phyloP scores from a whole-genome alignment of 2,888 invertebrate species.

The Oeneis ivallda region DNA sequence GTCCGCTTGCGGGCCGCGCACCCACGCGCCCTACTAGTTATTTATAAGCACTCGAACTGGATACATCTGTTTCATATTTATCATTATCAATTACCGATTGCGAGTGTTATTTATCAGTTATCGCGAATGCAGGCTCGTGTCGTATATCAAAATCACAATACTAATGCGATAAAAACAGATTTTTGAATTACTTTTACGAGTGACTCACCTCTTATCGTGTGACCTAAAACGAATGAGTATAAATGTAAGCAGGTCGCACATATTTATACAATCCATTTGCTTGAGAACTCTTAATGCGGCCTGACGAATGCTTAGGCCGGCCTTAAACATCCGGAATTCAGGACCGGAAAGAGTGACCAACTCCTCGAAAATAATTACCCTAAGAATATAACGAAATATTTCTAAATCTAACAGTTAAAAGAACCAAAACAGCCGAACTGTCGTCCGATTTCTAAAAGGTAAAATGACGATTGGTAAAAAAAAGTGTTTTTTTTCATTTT shows the following conservation, averaged over 20 bases:
- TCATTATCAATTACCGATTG: not conserved
- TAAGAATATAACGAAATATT: no score
- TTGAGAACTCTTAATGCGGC: not conserved
- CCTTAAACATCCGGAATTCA: no score
- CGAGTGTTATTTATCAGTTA: not conserved
- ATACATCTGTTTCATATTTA: not conserved
- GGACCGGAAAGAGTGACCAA: no score
- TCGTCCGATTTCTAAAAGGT: no score
- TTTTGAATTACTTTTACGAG: not conserved
- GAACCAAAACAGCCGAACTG: no score
- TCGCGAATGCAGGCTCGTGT: not conserved
- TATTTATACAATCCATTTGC: constrained; percentile 1
- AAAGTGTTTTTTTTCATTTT: no score
- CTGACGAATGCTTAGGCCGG: not conserved
- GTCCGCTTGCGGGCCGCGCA: no score
- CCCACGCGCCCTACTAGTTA: no score
- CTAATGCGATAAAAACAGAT: not conserved
- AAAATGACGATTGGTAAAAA: no score
- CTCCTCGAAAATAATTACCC: no score
- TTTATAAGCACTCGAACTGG: not conserved
- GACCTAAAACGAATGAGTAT: constrained; percentile 1
- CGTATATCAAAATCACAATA: not conserved
- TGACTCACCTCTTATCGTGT: constrained; percentile 1
- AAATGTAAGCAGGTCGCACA: constrained; percentile 10
- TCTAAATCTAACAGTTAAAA: no score